phyloP scores from a whole-genome alignment of 2,113 vertebrate species.

The Megaceryle torquata region DNA sequence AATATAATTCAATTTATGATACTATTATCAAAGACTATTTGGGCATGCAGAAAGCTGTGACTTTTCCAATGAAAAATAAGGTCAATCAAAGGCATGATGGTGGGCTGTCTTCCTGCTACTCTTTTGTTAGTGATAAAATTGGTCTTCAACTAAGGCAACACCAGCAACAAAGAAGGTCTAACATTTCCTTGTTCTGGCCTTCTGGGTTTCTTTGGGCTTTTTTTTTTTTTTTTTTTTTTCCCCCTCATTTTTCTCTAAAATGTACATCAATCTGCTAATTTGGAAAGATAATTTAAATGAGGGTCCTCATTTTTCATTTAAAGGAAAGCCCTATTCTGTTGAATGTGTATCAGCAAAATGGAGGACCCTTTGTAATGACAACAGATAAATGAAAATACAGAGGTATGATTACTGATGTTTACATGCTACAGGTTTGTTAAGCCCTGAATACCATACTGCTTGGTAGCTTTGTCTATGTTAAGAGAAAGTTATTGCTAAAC shows the following conservation, averaged over 20 bases:
- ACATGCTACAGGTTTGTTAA: background rate
- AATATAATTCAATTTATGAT: slow-evolving; percentile 5
- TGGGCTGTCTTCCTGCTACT: background rate
- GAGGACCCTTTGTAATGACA: background rate
- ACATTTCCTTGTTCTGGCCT: rapidly evolving
- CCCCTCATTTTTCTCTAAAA: background rate
- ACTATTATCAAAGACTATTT: background rate
- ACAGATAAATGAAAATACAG: background rate
- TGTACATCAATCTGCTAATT: background rate
- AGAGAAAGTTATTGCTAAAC: background rate
- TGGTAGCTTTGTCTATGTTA: background rate
- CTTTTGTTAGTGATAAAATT: background rate
- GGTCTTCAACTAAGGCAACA: background rate
- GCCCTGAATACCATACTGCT: background rate
- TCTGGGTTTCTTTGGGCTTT: background rate
- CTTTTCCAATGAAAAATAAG: background rate
- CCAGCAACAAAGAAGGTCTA: background rate
- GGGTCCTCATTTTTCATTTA: background rate
- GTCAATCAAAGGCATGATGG: background rate
- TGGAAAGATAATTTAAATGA: background rate
- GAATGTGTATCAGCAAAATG: background rate
- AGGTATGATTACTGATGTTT: background rate
- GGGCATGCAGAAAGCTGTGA: background rate
- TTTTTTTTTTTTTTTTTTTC: background rate
- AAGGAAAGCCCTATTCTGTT: background rate